These are phyloP conservation scores for Drymonia ruficornis DNA, from an alignment of 2,888 invertebrate genomes.

Conservation along the genomic window DNA sequence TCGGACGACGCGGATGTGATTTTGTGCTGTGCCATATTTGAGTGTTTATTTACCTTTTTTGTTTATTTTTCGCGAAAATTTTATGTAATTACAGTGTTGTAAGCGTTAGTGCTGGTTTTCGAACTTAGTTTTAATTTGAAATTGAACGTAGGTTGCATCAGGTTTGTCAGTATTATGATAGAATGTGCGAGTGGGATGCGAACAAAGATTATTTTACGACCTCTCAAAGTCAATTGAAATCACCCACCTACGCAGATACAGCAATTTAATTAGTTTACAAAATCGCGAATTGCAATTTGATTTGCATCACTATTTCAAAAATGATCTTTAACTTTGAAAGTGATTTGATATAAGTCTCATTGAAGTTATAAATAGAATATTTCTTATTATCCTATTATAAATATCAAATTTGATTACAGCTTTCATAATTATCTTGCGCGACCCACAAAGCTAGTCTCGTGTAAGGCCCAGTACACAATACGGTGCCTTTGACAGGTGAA, in stretches of 20 bases:
- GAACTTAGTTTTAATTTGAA: neutral
- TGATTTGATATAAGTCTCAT: conserved; percentile 6
- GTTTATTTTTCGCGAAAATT: conserved; percentile 26
- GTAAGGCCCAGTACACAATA: conserved; percentile 21
- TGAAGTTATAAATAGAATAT: conserved; percentile 9
- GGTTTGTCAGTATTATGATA: conserved; percentile 26
- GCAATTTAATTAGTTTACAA: neutral
- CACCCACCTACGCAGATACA: neutral
- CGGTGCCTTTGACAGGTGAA: conserved; percentile 24
- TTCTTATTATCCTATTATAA: too few species aligned
- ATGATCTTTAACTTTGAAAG: neutral
- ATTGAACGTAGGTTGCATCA: conserved; percentile 15
- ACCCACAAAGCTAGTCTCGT: conserved; percentile 13
- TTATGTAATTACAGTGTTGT: conserved; percentile 32
- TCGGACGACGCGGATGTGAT: conserved; percentile 45
- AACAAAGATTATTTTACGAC: conserved; percentile 15
- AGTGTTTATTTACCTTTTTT: conserved; percentile 39
- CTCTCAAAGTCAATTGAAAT: neutral
- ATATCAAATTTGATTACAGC: too few species aligned
- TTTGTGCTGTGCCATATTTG: conserved; percentile 42
- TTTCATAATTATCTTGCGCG: neutral
- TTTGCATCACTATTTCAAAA: neutral
- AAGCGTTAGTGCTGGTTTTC: neutral
- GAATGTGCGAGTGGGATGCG: conserved; percentile 9
- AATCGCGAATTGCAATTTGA: neutral